Evolutionary conservation across 2,888 invertebrate genomes (phyloP), one percentile per base, ranked within the genome.

Genomic region (Coleophora deauratella): DNA sequence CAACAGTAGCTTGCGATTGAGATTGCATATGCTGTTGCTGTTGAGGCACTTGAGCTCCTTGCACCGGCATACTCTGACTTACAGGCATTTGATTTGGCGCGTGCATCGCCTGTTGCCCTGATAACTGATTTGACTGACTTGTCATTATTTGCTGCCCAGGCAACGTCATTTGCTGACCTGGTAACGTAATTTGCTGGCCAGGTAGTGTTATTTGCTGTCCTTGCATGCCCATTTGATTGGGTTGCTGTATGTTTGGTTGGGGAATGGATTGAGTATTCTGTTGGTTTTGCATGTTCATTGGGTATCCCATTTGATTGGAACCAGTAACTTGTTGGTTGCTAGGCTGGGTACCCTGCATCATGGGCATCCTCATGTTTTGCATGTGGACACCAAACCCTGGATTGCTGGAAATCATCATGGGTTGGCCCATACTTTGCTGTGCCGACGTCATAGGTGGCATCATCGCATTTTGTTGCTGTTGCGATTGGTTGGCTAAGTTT

Each of bases 351-450:
- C 67, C 71, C 49, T 67, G 78, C 64, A 75, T 71, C 36, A 72
- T 50, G 6, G 80, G 70, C 73, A 81, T 74, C 57, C 84, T 68
- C 73, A 84, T 76, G 45, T 75, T 78, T 39, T 69, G 75, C 72
- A 82, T 72, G 58, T 78, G 80, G 70, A 82, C 66, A 13, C 68
- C 67, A 44, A 72, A 58, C 67, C 79, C 72, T 2, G 72, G 67
- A 45, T 75, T 81, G 43, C 48, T 62, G 9, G 72, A 58, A 38
- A 73, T 81, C 43, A 76, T 63, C 46, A 75, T 62, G 12, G 69
- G 57, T 44, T 61, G 72, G 21, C 49, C 50, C 35, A 72, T 56
- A 42, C 65, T 75, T 41, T 61, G 70, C 50, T 78, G 80, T 2
- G 67, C 71, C 9, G 67, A 51, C 0, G 72, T 57, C 60, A 78